Percentiles rank a stretch among this genome's conserved stretches.
These are phyloP conservation scores for Hydrolagus colliei DNA, from an alignment of 2,797 vertebrate genomes.

Conservation along the genomic window DNA sequence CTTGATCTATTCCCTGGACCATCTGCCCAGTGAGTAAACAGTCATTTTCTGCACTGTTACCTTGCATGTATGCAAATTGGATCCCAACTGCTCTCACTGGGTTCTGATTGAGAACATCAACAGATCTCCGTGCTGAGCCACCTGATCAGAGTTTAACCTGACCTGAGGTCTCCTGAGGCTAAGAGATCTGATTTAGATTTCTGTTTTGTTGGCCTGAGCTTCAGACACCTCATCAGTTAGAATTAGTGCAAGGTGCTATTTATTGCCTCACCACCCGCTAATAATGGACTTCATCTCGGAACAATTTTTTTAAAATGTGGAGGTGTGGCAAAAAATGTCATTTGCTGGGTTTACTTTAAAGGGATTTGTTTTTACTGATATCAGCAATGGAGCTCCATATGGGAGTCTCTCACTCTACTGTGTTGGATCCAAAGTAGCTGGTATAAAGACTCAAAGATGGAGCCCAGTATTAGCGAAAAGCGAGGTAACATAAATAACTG, in stretches of 20 bases:
- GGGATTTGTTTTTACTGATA: background rate
- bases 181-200: too few species aligned
- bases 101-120: background rate
- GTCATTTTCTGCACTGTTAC: slow-evolving; percentile 7
- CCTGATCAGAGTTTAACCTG: background rate
- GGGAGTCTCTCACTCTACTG: too few species aligned
- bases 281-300: background rate
- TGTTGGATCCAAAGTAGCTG: too few species aligned
- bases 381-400: too few species aligned
- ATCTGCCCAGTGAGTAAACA: background rate
- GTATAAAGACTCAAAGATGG: background rate
- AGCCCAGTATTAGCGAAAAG: background rate
- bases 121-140: background rate
- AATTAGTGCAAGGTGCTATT: background rate
- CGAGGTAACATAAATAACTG: background rate
- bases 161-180: too few species aligned
- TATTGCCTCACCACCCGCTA: background rate
- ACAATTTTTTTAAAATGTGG: background rate
- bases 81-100: background rate
- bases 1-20: background rate
- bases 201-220: background rate
- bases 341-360: background rate
- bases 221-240: background rate
- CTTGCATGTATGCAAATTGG: background rate
- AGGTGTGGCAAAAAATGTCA: background rate